Evolutionary conservation across 2,888 invertebrate species (phyloP).

Genomic region (Ctena decussata): DNA sequence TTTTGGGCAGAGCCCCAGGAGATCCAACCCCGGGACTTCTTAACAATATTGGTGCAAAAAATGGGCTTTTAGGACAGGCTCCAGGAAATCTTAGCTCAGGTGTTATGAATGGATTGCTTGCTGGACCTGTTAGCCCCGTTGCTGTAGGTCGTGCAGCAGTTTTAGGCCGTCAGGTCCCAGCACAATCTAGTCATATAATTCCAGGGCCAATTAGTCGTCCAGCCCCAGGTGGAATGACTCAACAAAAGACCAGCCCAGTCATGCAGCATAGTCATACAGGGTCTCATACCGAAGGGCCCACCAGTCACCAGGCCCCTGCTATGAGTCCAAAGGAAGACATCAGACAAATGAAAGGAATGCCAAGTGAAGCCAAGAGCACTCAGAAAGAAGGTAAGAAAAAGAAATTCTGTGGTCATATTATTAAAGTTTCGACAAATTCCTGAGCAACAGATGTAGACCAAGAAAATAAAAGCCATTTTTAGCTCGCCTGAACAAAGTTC

Average conservation of each 20-base stretch:
- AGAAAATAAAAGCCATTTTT: no score
- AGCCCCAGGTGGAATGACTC: background rate
- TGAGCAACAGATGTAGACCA: no score
- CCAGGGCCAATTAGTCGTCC: background rate
- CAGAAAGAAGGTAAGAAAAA: background rate
- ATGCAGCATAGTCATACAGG: no score
- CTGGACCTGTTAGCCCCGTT: background rate
- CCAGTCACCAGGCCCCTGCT: background rate
- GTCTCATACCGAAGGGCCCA: no score
- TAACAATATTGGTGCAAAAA: background rate
- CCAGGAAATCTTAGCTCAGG: background rate
- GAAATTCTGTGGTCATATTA: no score
- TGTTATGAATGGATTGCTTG: background rate
- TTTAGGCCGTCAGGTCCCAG: background rate
- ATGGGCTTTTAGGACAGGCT: background rate
- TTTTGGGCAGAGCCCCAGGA: background rate
- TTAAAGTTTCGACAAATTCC: no score
- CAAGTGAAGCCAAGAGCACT: background rate
- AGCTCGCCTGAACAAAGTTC: no score
- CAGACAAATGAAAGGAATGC: background rate
- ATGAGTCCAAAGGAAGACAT: background rate
- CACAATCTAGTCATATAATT: background rate
- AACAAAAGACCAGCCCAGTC: no score
- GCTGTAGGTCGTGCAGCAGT: background rate
- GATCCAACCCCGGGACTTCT: background rate